Evolutionary conservation across 2,888 invertebrate species (phyloP), one percentile per base, ranked within the genome.

Genomic region (Acronicta aceris): DNA sequence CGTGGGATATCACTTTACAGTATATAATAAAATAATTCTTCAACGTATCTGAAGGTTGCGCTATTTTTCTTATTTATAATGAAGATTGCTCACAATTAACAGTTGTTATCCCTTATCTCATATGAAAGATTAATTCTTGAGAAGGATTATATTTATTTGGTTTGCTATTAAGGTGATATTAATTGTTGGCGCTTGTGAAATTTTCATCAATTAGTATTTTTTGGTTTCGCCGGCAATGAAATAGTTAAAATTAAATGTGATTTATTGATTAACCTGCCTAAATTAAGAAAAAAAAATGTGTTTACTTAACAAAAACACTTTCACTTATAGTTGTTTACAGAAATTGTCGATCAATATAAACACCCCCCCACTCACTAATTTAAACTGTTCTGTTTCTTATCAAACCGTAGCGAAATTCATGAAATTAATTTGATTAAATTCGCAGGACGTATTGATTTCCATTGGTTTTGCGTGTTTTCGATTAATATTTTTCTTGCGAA

Each of bases 101-200:
- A 54, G 36, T 57, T 54, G 40, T 56, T 50, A 59, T 52, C 40
- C 67, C 51, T 67, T 76, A 77, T 71, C 71, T 77, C 41, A 41
- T 48, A 61, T 16, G 36, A 52, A 60, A 65, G 64, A 71, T 71
- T 66, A 54, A 71, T 53, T 62, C 61, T 57, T 54, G 43, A 43
- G 46, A 52, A 41, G 59, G 45, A 59, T 66, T 48, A 51, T 16
- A 47, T 58, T 45, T 59, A 42, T 57, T 54, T 51, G 43, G 51
- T 53, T 63, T 57, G 57, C 56, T 72, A 52, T 71, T 52, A 57
- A 47, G 21, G 21, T 54, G 42, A 64, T 73, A 61, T 66, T 54
- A 59, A 49, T 38, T 43, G 8, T 16, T 54, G 36, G 21, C 30
- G 49, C 38, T 51, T 33, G 25, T 46, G 36, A 27, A 47, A 48